These are phyloP conservation scores for Drosophila nikananu DNA, from an alignment of 1,140 invertebrate genomes.

Conservation along the genomic window DNA sequence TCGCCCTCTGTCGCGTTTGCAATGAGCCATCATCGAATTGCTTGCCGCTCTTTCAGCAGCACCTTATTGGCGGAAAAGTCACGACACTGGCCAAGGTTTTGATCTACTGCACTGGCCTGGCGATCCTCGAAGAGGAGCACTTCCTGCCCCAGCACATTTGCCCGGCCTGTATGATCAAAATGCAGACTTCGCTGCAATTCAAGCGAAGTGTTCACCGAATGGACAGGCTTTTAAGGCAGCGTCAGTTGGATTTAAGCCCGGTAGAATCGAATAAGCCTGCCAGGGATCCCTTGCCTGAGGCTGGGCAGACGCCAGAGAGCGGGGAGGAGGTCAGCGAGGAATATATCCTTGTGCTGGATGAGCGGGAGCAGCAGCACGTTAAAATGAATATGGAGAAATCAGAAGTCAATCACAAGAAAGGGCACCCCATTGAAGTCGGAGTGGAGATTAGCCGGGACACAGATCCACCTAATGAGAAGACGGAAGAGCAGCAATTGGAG, in stretches of 20 bases:
- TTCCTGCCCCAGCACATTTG: conserved; percentile 62
- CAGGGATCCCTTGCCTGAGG: no score
- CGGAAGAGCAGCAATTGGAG: background rate
- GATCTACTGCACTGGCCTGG: conserved; percentile 53
- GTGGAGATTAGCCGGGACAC: background rate
- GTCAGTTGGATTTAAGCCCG: conserved; percentile 10
- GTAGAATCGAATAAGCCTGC: no score
- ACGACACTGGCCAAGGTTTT: conserved; percentile 56
- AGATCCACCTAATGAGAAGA: background rate
- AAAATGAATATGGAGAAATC: background rate
- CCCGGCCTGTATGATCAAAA: conserved; percentile 15
- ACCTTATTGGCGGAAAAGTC: conserved; percentile 39
- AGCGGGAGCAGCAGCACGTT: conserved; percentile 13
- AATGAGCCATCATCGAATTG: conserved; percentile 26
- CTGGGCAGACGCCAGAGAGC: background rate
- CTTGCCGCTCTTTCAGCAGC: conserved; percentile 40
- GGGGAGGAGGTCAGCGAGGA: conserved; percentile 7
- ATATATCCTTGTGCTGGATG: conserved; percentile 31
- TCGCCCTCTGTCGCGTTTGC: conserved; percentile 54
- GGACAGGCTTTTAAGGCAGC: conserved; percentile 34
- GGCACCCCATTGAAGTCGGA: background rate
- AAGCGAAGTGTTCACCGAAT: conserved; percentile 32
- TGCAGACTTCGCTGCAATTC: conserved; percentile 35
- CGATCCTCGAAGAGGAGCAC: conserved; percentile 47
- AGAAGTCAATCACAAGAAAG: no score